Evolutionary conservation across 1,140 invertebrate genomes (phyloP).

Genomic region (Aethina tumida): DNA sequence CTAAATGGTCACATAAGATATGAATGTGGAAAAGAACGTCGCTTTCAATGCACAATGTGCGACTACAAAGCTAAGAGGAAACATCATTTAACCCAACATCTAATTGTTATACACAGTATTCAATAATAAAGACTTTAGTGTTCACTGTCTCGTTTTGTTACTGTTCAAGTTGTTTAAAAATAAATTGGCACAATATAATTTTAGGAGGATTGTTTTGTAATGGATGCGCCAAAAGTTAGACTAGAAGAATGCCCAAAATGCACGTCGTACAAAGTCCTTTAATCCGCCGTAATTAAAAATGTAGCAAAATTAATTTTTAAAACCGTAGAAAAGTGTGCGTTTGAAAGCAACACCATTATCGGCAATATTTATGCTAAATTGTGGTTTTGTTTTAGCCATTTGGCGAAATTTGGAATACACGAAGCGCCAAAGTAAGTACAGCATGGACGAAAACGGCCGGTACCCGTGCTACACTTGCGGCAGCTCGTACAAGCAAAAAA

Average conservation of each 20-base stretch:
- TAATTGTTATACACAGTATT: constrained; percentile 31
- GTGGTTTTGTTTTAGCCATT: too few species aligned
- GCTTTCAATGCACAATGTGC: constrained; percentile 44
- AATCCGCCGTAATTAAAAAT: too few species aligned
- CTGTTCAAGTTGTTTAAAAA: constrained; percentile 4
- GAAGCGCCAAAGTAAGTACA: constrained; percentile 19
- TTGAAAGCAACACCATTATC: too few species aligned
- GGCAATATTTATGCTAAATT: too few species aligned
- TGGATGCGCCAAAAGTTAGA: too few species aligned
- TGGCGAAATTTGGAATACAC: constrained; percentile 1
- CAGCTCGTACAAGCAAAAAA: constrained; percentile 44
- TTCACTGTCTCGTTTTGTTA: neutral
- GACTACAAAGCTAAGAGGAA: constrained; percentile 44
- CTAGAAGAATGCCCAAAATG: too few species aligned
- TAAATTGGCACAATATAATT: too few species aligned
- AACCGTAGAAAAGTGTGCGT: too few species aligned
- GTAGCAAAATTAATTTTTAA: too few species aligned
- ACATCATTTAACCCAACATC: constrained; percentile 41
- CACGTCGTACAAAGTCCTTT: too few species aligned
- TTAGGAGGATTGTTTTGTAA: too few species aligned
- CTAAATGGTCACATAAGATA: constrained; percentile 42
- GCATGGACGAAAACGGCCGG: constrained; percentile 17
- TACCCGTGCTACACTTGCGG: constrained; percentile 40
- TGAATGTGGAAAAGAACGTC: constrained; percentile 42
- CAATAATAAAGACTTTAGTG: neutral